These are phyloP conservation scores for Masnerella sp. DNA, from an alignment of 2,888 invertebrate species.

Conservation along the genomic window DNA sequence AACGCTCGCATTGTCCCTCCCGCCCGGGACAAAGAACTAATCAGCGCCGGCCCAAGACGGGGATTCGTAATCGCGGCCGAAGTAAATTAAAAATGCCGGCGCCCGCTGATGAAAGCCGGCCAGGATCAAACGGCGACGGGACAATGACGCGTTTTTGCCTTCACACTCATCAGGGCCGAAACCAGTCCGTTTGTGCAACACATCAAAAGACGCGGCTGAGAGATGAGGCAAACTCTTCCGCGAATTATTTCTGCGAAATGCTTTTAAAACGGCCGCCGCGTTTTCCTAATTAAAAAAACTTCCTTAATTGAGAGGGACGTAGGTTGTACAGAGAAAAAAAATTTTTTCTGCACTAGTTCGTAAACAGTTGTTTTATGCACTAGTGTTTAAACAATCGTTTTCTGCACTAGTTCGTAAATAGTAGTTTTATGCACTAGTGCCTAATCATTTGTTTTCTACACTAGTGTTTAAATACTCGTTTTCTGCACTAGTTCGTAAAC, in stretches of 20 bases:
- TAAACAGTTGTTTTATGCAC: too few species aligned
- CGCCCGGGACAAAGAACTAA: constrained; percentile 38
- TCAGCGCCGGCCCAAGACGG: constrained; percentile 16
- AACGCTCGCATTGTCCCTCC: constrained; percentile 26
- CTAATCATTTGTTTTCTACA: too few species aligned
- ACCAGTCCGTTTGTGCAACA: constrained; percentile 38
- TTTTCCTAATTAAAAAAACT: constrained; percentile 21
- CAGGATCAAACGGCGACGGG: constrained; percentile 32
- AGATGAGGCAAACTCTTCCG: constrained; percentile 28
- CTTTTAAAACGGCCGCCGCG: constrained; percentile 8
- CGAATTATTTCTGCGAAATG: constrained; percentile 34
- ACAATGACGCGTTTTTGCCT: constrained; percentile 35
- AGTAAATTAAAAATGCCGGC: constrained; percentile 46
- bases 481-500: too few species aligned
- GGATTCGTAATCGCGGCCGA: constrained; percentile 23
- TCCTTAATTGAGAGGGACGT: constrained; percentile 2
- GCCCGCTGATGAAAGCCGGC: constrained; percentile 34
- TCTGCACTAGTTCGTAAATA: too few species aligned
- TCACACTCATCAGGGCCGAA: constrained; percentile 32
- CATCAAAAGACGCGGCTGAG: constrained; percentile 35
- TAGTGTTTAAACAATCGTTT: too few species aligned
- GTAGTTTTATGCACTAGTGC: too few species aligned
- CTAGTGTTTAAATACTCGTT: too few species aligned
- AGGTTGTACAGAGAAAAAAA: too few species aligned
- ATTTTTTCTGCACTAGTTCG: too few species aligned